Evolutionary conservation across 2,888 invertebrate genomes (phyloP).

Genomic region (Oxystoma pomonae): DNA sequence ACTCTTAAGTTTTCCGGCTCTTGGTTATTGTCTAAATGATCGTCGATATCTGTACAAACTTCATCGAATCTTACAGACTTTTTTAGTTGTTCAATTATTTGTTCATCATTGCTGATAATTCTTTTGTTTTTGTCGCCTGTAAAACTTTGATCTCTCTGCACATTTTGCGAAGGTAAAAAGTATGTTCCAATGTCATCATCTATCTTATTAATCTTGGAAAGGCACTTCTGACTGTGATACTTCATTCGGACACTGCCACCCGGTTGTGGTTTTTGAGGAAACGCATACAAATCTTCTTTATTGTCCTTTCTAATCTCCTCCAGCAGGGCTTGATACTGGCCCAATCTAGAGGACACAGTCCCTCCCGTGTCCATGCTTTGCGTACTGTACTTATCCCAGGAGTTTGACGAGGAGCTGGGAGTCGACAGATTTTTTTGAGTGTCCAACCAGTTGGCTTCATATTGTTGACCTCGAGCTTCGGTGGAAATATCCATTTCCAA

Average conservation of each 20-base stretch:
- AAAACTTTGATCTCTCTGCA: slow-evolving; percentile 15
- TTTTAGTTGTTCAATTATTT: slow-evolving; percentile 33
- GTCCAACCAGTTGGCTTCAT: slow-evolving; percentile 83
- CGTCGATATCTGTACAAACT: slow-evolving; percentile 35
- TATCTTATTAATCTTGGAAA: slow-evolving; percentile 39
- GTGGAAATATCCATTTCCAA: slow-evolving; percentile 66
- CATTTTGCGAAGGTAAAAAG: slow-evolving; percentile 34
- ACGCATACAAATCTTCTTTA: slow-evolving; percentile 32
- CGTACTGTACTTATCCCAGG: slow-evolving; percentile 41
- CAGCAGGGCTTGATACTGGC: slow-evolving; percentile 41
- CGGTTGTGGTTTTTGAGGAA: slow-evolving; percentile 29
- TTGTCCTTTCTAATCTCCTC: slow-evolving; percentile 36
- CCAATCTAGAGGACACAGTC: slow-evolving; percentile 44
- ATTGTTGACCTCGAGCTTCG: slow-evolving; percentile 64
- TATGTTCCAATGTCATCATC: slow-evolving; percentile 35
- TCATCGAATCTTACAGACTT: slow-evolving; percentile 45
- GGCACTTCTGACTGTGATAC: slow-evolving; percentile 44
- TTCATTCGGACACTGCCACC: slow-evolving; percentile 39
- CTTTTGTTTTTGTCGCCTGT: not conserved
- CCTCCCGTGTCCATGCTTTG: slow-evolving; percentile 34
- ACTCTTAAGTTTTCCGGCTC: slow-evolving; percentile 20
- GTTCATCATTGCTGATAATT: not conserved
- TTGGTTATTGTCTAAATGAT: slow-evolving; percentile 15
- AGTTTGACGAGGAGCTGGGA: slow-evolving; percentile 41
- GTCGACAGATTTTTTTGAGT: slow-evolving; percentile 56